Evolutionary conservation across 2,797 vertebrate species (phyloP).

Genomic region (Toxotes lorentzi): DNA sequence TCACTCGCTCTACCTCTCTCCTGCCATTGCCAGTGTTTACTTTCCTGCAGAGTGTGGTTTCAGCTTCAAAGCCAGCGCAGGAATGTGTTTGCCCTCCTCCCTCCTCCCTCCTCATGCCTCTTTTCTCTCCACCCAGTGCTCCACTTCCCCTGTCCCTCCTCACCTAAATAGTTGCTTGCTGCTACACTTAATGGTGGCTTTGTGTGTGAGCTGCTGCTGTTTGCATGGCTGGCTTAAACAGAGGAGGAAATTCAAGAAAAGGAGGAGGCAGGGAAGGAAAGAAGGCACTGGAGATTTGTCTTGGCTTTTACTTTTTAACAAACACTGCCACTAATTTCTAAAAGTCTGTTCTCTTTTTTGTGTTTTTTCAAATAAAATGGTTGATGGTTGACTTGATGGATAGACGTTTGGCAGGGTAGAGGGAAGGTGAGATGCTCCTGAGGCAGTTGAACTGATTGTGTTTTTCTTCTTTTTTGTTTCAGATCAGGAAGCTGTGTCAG

Average conservation of each 20-base stretch:
- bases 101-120: conserved; percentile 36
- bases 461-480: conserved; percentile 40
- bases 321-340: conserved; percentile 10
- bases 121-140: conserved; percentile 66
- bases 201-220: conserved; percentile 66
- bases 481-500: conserved; percentile 89
- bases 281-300: conserved; percentile 27
- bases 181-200: conserved; percentile 74
- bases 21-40: conserved; percentile 71
- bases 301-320: conserved; percentile 14
- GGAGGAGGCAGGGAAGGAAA: conserved; percentile 47
- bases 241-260: conserved; percentile 52
- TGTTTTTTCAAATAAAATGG: conserved; percentile 25
- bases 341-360: neutral
- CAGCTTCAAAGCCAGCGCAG: conserved; percentile 79
- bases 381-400: conserved; percentile 22
- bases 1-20: conserved; percentile 49
- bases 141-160: conserved; percentile 71
- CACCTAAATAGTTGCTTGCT: conserved; percentile 70
- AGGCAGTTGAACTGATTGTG: conserved; percentile 42
- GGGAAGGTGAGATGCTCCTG: conserved; percentile 1
- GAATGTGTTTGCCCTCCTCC: conserved; percentile 70
- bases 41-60: conserved; percentile 72
- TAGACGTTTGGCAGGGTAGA: neutral
- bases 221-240: conserved; percentile 60